phyloP scores from a whole-genome alignment of 2,888 invertebrate genomes.

The Schrankia costaestrigalis region DNA sequence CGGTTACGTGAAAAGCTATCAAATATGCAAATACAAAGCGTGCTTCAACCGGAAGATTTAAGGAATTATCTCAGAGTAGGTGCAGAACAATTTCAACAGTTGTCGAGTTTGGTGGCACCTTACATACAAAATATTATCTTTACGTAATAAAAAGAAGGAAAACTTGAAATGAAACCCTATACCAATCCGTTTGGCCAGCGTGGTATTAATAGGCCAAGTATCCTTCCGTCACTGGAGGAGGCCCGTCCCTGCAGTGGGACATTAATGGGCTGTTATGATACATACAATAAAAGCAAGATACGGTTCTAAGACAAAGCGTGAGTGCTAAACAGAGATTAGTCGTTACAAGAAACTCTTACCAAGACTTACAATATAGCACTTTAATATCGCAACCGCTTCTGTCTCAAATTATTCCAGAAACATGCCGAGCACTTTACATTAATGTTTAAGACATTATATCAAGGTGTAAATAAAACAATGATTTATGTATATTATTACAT shows the following conservation, averaged over 20 bases:
- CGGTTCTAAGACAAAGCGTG: too few species aligned
- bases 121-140: conserved; percentile 2
- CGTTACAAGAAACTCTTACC: conserved; percentile 6
- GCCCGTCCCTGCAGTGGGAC: too few species aligned
- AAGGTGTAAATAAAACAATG: conserved; percentile 8
- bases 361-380: conserved; percentile 4
- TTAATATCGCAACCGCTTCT: conserved; percentile 5
- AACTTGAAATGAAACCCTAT: too few species aligned
- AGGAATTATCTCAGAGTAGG: conserved; percentile 1
- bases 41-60: background rate
- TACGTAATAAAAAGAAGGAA: too few species aligned
- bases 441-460: conserved; percentile 6
- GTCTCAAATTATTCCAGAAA: conserved; percentile 11
- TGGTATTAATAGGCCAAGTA: too few species aligned
- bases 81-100: background rate
- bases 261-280: too few species aligned
- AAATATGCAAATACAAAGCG: conserved; percentile 1
- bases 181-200: too few species aligned
- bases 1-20: background rate
- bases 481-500: too few species aligned
- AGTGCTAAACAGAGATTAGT: too few species aligned
- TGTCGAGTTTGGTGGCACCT: conserved; percentile 1
- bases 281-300: too few species aligned
- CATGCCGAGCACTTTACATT: conserved; percentile 11
- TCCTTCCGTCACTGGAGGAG: too few species aligned